These are phyloP conservation scores for Napeogenes sylphis DNA, from an alignment of 2,888 invertebrate species.

Conservation along the genomic window DNA sequence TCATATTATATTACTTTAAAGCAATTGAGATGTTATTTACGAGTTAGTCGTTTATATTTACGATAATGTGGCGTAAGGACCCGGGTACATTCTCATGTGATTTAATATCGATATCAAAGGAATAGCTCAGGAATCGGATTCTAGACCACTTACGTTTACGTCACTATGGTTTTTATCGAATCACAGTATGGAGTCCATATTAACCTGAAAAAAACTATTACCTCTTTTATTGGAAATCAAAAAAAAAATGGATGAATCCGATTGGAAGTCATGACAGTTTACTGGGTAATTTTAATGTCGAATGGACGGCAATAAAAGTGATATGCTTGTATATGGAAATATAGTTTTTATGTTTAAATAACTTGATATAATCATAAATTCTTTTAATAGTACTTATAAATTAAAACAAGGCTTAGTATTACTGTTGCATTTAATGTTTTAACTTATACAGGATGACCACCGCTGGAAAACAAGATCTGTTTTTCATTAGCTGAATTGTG, in stretches of 20 bases:
- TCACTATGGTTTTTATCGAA: background rate
- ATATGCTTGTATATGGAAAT: background rate
- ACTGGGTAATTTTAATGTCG: too few relatives aligned
- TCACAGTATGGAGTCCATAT: background rate
- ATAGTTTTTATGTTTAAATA: background rate
- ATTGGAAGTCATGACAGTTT: background rate
- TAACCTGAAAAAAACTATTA: background rate
- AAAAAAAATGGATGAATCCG: background rate
- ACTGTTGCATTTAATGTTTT: too few relatives aligned
- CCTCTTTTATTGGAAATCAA: background rate
- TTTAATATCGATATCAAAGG: slow-evolving; percentile 24
- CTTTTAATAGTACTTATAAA: too few relatives aligned
- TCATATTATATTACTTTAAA: background rate
- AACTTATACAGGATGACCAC: too few relatives aligned
- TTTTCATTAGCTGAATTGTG: too few relatives aligned
- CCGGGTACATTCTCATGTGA: slow-evolving; percentile 30
- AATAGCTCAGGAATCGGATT: slow-evolving; percentile 7
- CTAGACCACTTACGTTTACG: slow-evolving; percentile 12
- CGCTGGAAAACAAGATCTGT: too few relatives aligned
- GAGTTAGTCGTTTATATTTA: slow-evolving; percentile 28
- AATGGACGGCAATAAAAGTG: background rate
- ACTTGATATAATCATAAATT: too few relatives aligned
- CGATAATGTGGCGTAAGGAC: slow-evolving; percentile 31
- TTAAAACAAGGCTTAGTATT: too few relatives aligned
- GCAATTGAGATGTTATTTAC: slow-evolving; percentile 18